These are phyloP conservation scores for Neria commutata DNA, from an alignment of 2,888 invertebrate species.

Conservation along the genomic window DNA sequence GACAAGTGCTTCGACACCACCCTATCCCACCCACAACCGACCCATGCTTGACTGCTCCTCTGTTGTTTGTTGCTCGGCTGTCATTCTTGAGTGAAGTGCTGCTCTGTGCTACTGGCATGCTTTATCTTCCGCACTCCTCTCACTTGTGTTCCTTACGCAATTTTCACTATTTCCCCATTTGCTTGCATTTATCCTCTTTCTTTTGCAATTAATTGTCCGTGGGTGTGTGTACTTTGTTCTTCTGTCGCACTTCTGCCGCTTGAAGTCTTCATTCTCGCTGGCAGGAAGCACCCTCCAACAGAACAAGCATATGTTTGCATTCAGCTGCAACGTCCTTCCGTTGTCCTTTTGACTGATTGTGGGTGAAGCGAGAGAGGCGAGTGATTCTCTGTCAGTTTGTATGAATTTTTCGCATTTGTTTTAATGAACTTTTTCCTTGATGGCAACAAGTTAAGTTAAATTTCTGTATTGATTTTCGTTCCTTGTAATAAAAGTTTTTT, in stretches of 20 bases:
- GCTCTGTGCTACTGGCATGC: too few relatives aligned
- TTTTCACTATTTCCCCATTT: background rate
- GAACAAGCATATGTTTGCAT: constrained; percentile 20
- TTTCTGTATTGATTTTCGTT: too few relatives aligned
- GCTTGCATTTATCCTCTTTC: background rate
- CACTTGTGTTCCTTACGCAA: background rate
- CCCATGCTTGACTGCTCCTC: background rate
- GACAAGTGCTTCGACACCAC: background rate
- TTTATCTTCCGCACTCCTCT: background rate
- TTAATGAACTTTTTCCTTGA: background rate
- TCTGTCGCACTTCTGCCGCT: constrained; percentile 3
- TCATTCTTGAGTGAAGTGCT: background rate
- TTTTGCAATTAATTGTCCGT: background rate
- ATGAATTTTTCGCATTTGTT: too few relatives aligned
- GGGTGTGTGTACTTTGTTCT: background rate
- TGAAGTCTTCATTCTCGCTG: constrained; percentile 18
- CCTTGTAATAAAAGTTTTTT: too few relatives aligned
- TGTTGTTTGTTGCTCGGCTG: background rate
- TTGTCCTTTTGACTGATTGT: constrained; percentile 20
- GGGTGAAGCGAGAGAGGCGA: too few relatives aligned
- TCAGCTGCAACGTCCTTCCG: constrained; percentile 10
- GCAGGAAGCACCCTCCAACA: background rate
- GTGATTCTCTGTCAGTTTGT: too few relatives aligned
- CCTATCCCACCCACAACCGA: too few relatives aligned
- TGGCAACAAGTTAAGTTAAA: background rate